phyloP scores from a whole-genome alignment of 2,888 invertebrate species.

The Drosophila lacicola region DNA sequence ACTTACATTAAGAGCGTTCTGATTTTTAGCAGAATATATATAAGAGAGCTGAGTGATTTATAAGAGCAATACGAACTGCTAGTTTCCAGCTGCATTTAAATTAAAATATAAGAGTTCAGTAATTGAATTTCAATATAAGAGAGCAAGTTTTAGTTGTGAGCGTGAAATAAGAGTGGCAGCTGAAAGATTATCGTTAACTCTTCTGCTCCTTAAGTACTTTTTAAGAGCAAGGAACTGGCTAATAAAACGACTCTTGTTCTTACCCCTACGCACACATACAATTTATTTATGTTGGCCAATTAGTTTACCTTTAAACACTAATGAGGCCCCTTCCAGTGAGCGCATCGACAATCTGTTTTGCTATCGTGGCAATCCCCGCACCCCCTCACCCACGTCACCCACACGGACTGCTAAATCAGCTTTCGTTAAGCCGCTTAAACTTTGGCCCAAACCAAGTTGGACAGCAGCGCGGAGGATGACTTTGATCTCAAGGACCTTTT shows the following conservation, averaged over 20 bases:
- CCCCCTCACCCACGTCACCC: not conserved
- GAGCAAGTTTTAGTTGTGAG: too few species aligned
- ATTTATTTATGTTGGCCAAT: constrained; percentile 36
- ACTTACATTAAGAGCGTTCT: too few species aligned
- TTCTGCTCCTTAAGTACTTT: not conserved
- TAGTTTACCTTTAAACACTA: constrained; percentile 32
- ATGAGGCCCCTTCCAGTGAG: constrained; percentile 8
- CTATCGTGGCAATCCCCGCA: not conserved
- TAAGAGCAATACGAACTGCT: too few species aligned
- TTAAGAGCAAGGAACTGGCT: not conserved
- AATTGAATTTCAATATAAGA: too few species aligned
- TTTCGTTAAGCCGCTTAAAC: constrained; percentile 66
- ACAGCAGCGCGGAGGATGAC: constrained; percentile 34
- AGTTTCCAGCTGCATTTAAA: too few species aligned
- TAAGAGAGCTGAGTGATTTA: too few species aligned
- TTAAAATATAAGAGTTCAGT: too few species aligned
- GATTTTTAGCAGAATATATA: too few species aligned
- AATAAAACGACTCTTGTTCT: constrained; percentile 4
- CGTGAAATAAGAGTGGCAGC: too few species aligned
- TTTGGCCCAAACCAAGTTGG: constrained; percentile 49
- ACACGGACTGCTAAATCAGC: constrained; percentile 1
- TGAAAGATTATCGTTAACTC: too few species aligned
- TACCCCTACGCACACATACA: not conserved
- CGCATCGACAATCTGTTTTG: constrained; percentile 6
- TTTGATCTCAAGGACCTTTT: constrained; percentile 73